These are phyloP conservation scores for Phallusia fumigata DNA, from an alignment of 23 tunicate genomes.

Conservation along the genomic window DNA sequence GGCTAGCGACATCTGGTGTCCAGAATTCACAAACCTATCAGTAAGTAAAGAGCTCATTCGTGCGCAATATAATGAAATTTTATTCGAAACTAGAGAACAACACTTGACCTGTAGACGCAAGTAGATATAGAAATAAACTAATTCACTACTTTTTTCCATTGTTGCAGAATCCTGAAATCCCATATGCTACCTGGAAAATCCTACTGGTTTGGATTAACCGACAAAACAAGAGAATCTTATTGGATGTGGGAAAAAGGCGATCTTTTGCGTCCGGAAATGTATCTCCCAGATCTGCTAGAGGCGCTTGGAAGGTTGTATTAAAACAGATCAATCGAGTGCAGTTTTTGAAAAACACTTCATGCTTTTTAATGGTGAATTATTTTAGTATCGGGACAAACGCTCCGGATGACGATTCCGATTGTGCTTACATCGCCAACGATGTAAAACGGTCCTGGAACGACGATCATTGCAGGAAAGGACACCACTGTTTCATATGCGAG, in stretches of 20 bases:
- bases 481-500: constrained; percentile 7
- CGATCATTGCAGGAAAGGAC: neutral
- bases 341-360: neutral
- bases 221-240: neutral
- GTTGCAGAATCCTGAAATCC: neutral
- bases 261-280: neutral
- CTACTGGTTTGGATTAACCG: constrained; percentile 7
- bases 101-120: too few species aligned
- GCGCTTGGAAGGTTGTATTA: constrained; percentile 1
- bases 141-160: too few species aligned
- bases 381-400: neutral
- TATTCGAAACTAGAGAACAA: too few species aligned
- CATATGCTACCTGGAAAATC: neutral
- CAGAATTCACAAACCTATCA: neutral
- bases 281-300: neutral
- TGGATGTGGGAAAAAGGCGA: constrained; percentile 14
- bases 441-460: constrained; percentile 2
- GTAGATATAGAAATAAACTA: too few species aligned
- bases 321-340: neutral
- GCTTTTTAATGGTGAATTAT: too few species aligned
- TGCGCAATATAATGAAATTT: too few species aligned
- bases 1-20: constrained; percentile 10
- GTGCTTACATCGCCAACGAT: constrained; percentile 18
- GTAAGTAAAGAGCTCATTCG: neutral
- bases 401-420: constrained; percentile 6